Conservation (phyloP, 2,113 vertebrate species). For the Mixornis gularis region DNA sequence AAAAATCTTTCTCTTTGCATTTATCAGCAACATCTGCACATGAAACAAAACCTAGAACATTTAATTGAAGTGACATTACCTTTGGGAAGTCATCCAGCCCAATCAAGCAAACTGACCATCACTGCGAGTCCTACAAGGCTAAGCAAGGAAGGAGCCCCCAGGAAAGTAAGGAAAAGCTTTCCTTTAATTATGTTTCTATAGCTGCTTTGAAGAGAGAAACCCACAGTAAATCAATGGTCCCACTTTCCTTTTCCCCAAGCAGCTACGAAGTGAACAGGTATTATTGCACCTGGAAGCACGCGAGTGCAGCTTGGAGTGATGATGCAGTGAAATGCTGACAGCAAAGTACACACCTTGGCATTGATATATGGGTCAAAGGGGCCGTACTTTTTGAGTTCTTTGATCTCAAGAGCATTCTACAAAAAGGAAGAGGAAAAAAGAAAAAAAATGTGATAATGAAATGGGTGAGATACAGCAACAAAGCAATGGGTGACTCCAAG, state of each 20-base stretch:
- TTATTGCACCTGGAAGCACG: conserved; percentile 48
- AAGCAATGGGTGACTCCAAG: conserved; percentile 66
- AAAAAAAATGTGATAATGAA: conserved; percentile 78
- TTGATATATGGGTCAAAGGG: conserved; percentile 99
- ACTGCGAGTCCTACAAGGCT: conserved; percentile 44
- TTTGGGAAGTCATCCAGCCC: conserved; percentile 45
- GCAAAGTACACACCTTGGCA: conserved; percentile 98
- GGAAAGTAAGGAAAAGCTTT: conserved; percentile 50
- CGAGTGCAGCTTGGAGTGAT: conserved; percentile 51
- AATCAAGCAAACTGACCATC: conserved; percentile 56
- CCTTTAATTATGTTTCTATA: conserved; percentile 43
- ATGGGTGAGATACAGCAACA: conserved; percentile 76
- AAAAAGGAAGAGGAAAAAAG: conserved; percentile 83
- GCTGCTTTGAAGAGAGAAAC: conserved; percentile 46
- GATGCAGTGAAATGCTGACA: conserved; percentile 70
- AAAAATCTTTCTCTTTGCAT: conserved; percentile 1
- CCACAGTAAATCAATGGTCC: conserved; percentile 34
- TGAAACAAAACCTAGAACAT: conserved; percentile 31
- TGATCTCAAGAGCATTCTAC: conserved; percentile 97
- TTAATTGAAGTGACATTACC: conserved; percentile 19
- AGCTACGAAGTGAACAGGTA: conserved; percentile 48
- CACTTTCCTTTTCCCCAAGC: conserved; percentile 45
- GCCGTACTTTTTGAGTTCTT: conserved; percentile 99
- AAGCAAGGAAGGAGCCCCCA: conserved; percentile 50
- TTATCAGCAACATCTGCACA: conserved; percentile 40